These are phyloP conservation scores for Delphinus delphis DNA, from an alignment of 2,113 vertebrate genomes.

Conservation along the genomic window DNA sequence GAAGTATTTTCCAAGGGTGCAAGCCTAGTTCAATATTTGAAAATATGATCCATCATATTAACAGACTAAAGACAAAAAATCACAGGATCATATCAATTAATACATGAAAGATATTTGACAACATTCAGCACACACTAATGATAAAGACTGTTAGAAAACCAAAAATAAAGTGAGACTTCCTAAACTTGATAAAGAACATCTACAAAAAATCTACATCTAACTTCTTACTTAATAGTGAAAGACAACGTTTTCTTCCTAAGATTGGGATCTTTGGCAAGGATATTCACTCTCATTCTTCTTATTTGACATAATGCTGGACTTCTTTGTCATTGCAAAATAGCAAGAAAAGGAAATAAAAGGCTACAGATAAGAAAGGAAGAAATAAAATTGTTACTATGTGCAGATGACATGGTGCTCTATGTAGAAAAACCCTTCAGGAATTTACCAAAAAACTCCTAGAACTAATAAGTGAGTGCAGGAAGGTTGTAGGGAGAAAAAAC, in stretches of 20 bases:
- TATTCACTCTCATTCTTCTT: background rate
- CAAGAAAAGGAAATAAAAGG: background rate
- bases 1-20: background rate
- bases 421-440: background rate
- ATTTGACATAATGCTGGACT: background rate
- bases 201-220: background rate
- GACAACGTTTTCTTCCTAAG: background rate
- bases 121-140: background rate
- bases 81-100: background rate
- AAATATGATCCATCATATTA: background rate
- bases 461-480: background rate
- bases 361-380: background rate
- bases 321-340: background rate
- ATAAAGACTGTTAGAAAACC: background rate
- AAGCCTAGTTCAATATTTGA: background rate
- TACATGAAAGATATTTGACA: background rate
- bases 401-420: background rate
- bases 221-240: background rate
- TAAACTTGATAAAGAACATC: background rate
- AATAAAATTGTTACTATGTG: background rate
- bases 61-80: background rate
- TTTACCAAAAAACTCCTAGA: background rate
- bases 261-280: background rate
- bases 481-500: background rate
- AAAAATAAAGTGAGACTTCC: background rate